Evolutionary conservation across 2,888 invertebrate species (phyloP), one percentile per base, ranked within the genome.

Genomic region (Vanessa cardui): DNA sequence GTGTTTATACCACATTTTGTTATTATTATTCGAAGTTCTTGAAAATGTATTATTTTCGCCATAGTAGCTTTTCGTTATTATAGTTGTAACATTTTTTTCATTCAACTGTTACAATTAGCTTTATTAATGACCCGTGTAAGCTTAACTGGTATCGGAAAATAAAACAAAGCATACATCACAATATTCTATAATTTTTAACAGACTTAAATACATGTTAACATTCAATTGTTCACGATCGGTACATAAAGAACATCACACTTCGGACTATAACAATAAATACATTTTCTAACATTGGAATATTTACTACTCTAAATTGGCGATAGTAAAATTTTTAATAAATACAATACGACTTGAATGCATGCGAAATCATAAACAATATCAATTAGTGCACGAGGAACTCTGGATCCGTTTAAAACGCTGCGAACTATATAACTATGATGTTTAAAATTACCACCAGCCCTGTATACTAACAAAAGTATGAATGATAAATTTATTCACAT

Each of bases 151-250:
- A 39, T 39, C 4, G 9, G 31, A 45, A 79, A 85, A 83, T 78
- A 74, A 85, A 83, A 83, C 72, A 72, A 74, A 56, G 60, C 16
- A 52, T 66, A 74, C 80, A 81, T 87, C 86, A 87, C 81, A 83
- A 79, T 78, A 78, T 77, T 88, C 85, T 90, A 88, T 86, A 86
- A 85, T 82, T 85, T 82, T 86, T 89, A 92, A 92, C 91, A 92
- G 90, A 92, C 90, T 91, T 87, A 88, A 89, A 91, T 89, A 92
- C 90, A 86, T 85, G 78, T 73, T 85, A 90, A 88, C 89, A 89
- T 87, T 85, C 78, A 86, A 85, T 82, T 83, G 83, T 83, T 85
- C 83, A 85, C 77, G 76, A 80, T 80, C 78, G 76, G 82, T 82
- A 86, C 82, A 82, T 77, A 80, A 64, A 85, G 83, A 81, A 83